phyloP scores from a whole-genome alignment of 2,888 invertebrate species.

The Altica lythri region DNA sequence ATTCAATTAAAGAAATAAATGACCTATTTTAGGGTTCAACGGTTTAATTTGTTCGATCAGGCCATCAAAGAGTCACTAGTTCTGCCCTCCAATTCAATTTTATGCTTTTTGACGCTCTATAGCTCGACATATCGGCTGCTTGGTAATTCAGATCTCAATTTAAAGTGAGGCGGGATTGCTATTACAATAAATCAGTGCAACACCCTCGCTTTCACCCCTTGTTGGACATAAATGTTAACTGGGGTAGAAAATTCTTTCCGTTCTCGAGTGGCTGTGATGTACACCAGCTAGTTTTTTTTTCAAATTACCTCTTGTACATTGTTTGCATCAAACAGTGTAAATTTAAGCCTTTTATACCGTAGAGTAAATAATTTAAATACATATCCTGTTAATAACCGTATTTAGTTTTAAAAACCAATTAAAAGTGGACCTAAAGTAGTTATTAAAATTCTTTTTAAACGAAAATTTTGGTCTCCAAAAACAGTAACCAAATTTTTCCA shows the following conservation, averaged over 20 bases:
- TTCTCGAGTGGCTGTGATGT: not conserved
- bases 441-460: too few relatives aligned
- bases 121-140: constrained; percentile 39
- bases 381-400: too few relatives aligned
- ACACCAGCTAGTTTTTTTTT: too few relatives aligned
- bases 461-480: too few relatives aligned
- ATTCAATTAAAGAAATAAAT: constrained; percentile 1
- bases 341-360: too few relatives aligned
- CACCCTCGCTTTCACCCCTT: constrained; percentile 33
- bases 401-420: too few relatives aligned
- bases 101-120: constrained; percentile 55
- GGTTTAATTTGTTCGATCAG: constrained; percentile 3
- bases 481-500: too few relatives aligned
- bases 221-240: constrained; percentile 20
- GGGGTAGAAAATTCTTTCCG: constrained; percentile 25
- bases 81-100: constrained; percentile 54
- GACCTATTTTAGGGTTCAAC: constrained; percentile 1
- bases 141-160: constrained; percentile 60
- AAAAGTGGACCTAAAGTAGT: too few relatives aligned
- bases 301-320: too few relatives aligned
- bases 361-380: too few relatives aligned
- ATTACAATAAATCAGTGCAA: constrained; percentile 57
- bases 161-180: constrained; percentile 57
- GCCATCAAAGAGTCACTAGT: constrained; percentile 33
- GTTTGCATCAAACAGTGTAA: too few relatives aligned